phyloP scores from a whole-genome alignment of 35 echinoderm and acorn worm genomes.

The Apostichopus parvimensis region DNA sequence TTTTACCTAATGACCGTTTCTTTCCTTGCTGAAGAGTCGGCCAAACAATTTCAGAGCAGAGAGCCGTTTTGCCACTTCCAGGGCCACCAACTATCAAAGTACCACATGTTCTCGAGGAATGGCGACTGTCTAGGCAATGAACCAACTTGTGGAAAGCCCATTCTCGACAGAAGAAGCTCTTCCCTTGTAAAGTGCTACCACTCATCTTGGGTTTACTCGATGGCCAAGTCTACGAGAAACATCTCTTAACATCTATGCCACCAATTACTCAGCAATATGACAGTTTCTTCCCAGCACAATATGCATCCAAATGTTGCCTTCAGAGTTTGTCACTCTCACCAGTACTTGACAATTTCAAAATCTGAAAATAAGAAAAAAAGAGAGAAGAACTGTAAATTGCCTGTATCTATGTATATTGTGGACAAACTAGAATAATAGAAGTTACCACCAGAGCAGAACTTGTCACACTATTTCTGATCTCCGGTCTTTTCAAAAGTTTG shows the following conservation, averaged over 20 bases:
- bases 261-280: neutral
- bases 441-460: neutral
- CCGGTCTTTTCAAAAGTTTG: neutral
- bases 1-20: conserved; percentile 78
- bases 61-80: conserved; percentile 94
- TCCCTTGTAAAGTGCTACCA: conserved; percentile 92
- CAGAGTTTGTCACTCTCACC: neutral
- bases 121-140: conserved; percentile 91
- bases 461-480: neutral
- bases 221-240: neutral
- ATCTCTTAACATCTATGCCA: neutral
- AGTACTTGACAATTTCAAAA: neutral
- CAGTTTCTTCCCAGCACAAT: neutral
- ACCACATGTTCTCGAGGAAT: conserved; percentile 94
- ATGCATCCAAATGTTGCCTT: neutral
- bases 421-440: neutral
- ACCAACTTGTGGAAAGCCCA: conserved; percentile 99
- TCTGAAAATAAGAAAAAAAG: neutral
- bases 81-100: conserved; percentile 96
- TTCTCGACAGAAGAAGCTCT: conserved; percentile 96
- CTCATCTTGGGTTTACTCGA: conserved; percentile 64
- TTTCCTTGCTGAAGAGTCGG: conserved; percentile 85
- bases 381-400: neutral
- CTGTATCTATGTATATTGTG: neutral
- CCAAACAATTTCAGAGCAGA: conserved; percentile 96